A percentile compares a stretch with the other conserved stretches of the same genome.
Conservation (phyloP, 2,113 vertebrate genomes). For the Seriola quinqueradiata region DNA sequence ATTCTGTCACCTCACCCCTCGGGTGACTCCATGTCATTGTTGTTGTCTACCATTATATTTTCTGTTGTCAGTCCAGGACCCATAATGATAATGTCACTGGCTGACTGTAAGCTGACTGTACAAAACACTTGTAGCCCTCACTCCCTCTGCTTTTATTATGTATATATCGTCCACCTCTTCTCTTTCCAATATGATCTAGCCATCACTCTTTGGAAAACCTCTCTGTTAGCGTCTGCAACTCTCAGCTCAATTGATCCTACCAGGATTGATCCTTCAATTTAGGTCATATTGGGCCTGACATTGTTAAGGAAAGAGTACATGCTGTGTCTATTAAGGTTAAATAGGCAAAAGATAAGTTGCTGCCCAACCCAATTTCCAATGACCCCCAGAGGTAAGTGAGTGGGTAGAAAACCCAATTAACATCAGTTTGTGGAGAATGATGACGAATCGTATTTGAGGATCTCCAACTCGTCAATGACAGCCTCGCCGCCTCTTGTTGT, state of each 20-base stretch:
- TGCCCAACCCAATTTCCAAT: slow-evolving; percentile 53
- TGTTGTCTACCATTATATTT: slow-evolving; percentile 51
- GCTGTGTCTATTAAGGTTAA: slow-evolving; percentile 53
- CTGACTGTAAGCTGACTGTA: slow-evolving; percentile 37
- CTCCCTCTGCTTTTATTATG: slow-evolving; percentile 11
- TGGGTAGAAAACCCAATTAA: slow-evolving; percentile 65
- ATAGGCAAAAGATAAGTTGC: slow-evolving; percentile 57
- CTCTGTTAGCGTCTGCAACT: slow-evolving; percentile 18
- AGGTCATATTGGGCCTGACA: slow-evolving; percentile 31
- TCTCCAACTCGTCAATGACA: slow-evolving; percentile 44
- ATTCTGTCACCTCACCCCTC: slow-evolving; percentile 30
- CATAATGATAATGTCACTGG: slow-evolving; percentile 30
- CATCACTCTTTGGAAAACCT: slow-evolving; percentile 8
- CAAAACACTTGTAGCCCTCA: slow-evolving; percentile 26
- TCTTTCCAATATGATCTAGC: neutral
- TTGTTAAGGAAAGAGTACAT: slow-evolving; percentile 27
- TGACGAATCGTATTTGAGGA: slow-evolving; percentile 68
- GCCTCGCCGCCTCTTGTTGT: slow-evolving; percentile 22
- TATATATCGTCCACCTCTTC: neutral
- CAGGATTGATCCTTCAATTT: slow-evolving; percentile 58
- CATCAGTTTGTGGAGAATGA: slow-evolving; percentile 54
- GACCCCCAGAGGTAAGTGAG: slow-evolving; percentile 67
- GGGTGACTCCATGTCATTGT: slow-evolving; percentile 46
- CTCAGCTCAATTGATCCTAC: slow-evolving; percentile 35
- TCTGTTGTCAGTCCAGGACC: slow-evolving; percentile 54